Conservation (phyloP, 2,888 invertebrate genomes). For the Zygogramma bicolorata region DNA sequence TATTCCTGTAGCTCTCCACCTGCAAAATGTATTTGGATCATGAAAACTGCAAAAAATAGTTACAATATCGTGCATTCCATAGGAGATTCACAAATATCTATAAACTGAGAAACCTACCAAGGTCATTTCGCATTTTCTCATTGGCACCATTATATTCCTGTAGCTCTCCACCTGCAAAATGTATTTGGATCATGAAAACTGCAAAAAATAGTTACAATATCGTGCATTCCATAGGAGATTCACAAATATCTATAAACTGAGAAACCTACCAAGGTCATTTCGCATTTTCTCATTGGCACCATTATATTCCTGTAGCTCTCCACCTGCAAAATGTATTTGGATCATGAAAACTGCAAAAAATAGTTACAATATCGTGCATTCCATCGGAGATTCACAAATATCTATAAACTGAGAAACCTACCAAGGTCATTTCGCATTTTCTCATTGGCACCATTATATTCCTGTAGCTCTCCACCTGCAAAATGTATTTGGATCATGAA, state of each 20-base stretch:
- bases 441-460: neutral
- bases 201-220: neutral
- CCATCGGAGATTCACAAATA: neutral
- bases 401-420: neutral
- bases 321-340: neutral
- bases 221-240: neutral
- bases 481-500: neutral
- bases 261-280: neutral
- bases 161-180: neutral
- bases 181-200: neutral
- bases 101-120: too few relatives aligned
- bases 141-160: neutral
- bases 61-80: neutral
- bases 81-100: too few relatives aligned
- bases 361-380: neutral
- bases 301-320: neutral
- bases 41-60: neutral
- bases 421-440: neutral
- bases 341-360: neutral
- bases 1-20: neutral
- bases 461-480: neutral
- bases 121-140: neutral
- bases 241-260: neutral
- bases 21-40: neutral
- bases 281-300: neutral